A percentile compares a stretch with the other conserved stretches of the same genome.
Conservation (phyloP, 2,113 vertebrate species). For the Parotia lawesii region DNA sequence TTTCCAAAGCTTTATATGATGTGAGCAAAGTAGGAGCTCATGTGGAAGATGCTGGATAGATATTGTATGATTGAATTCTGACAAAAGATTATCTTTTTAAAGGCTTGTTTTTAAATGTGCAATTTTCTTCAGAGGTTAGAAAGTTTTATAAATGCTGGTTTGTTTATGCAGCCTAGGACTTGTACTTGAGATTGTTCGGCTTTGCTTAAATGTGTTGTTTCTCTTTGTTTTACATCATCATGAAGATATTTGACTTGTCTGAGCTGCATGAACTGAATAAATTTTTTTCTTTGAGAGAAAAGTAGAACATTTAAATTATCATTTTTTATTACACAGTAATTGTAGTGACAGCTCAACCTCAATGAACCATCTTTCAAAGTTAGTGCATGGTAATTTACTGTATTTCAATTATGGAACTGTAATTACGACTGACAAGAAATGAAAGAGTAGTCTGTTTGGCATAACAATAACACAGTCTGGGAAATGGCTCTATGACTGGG, state of each 20-base stretch:
- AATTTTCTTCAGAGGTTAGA: not conserved
- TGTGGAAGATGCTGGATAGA: not conserved
- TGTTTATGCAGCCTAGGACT: not conserved
- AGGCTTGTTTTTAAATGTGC: not conserved
- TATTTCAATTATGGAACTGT: constrained; percentile 71
- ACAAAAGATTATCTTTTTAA: not conserved
- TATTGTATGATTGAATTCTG: not conserved
- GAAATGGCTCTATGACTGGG: constrained; percentile 70
- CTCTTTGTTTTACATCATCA: constrained; percentile 34
- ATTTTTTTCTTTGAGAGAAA: constrained; percentile 21
- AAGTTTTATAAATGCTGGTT: not conserved
- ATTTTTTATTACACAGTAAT: constrained; percentile 63
- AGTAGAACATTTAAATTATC: constrained; percentile 39
- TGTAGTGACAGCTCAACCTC: constrained; percentile 77
- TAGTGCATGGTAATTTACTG: constrained; percentile 58
- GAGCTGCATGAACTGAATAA: constrained; percentile 72
- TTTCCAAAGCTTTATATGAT: not conserved
- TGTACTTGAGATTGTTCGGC: not conserved
- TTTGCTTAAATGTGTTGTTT: constrained; percentile 4
- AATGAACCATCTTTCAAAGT: constrained; percentile 73
- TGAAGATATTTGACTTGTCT: constrained; percentile 52
- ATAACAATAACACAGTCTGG: constrained; percentile 76
- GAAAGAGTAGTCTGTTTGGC: constrained; percentile 85
- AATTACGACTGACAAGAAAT: constrained; percentile 74
- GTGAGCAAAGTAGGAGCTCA: not conserved